Conservation (phyloP, 2,888 invertebrate genomes). For the Aradus depressus region DNA sequence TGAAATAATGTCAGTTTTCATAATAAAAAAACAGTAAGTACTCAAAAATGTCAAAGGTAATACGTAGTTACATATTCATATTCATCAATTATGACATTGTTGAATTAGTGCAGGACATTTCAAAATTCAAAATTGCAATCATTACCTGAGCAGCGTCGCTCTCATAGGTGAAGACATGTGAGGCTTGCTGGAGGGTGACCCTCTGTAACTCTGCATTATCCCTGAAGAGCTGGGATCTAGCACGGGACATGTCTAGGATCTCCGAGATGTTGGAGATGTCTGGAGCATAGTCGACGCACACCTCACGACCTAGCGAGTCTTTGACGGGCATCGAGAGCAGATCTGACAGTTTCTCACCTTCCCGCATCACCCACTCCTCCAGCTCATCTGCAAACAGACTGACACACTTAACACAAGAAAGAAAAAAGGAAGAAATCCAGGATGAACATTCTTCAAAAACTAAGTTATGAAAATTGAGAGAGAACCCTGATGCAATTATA, state of each 20-base stretch:
- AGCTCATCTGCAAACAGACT: conserved; percentile 48
- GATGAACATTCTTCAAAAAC: too few species aligned
- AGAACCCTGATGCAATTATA: not conserved
- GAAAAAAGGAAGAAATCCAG: too few species aligned
- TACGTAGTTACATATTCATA: too few species aligned
- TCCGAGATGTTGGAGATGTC: conserved; percentile 62
- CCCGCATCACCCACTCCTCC: conserved; percentile 55
- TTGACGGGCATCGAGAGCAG: conserved; percentile 67
- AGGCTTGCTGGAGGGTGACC: conserved; percentile 64
- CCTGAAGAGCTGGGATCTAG: conserved; percentile 56
- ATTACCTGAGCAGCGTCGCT: conserved; percentile 57
- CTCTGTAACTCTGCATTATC: conserved; percentile 66
- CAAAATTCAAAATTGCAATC: too few species aligned
- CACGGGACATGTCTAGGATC: conserved; percentile 55
- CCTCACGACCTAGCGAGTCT: conserved; percentile 45
- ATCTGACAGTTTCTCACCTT: conserved; percentile 66
- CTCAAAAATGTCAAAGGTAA: too few species aligned
- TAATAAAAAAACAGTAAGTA: too few species aligned
- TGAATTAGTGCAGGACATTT: too few species aligned
- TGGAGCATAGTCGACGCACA: conserved; percentile 51
- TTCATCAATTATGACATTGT: too few species aligned
- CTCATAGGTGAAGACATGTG: conserved; percentile 64
- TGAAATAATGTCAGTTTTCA: too few species aligned
- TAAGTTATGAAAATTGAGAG: too few species aligned
- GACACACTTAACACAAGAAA: not conserved